phyloP scores from a whole-genome alignment of 2,888 invertebrate species.

The Drosophila phalerata region DNA sequence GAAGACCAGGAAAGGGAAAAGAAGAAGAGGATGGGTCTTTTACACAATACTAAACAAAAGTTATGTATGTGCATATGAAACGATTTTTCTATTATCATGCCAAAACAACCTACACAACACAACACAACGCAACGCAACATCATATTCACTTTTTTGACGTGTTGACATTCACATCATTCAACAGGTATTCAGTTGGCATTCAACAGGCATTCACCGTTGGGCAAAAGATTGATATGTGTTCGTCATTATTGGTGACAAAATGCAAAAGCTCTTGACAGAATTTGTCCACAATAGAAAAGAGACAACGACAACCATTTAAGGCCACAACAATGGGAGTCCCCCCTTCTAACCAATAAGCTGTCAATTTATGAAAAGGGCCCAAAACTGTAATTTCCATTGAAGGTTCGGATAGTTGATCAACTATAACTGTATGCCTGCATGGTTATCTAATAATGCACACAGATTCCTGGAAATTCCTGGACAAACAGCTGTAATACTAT shows the following conservation, averaged over 20 bases:
- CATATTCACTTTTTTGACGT: slow-evolving; percentile 27
- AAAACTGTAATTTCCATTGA: neutral
- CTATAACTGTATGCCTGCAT: slow-evolving; percentile 5
- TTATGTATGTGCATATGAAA: slow-evolving; percentile 20
- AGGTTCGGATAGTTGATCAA: neutral
- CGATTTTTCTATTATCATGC: slow-evolving; percentile 35
- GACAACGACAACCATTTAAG: slow-evolving; percentile 33
- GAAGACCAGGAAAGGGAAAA: neutral
- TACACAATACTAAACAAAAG: slow-evolving; percentile 4
- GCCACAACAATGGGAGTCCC: slow-evolving; percentile 12
- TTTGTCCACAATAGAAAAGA: slow-evolving; percentile 36
- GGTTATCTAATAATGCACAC: slow-evolving; percentile 1
- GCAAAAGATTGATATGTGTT: slow-evolving; percentile 28
- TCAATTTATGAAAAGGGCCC: slow-evolving; percentile 5
- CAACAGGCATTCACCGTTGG: slow-evolving; percentile 24
- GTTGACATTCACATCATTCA: slow-evolving; percentile 44
- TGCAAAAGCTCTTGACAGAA: slow-evolving; percentile 46
- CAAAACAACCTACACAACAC: slow-evolving; percentile 33
- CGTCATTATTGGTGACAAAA: slow-evolving; percentile 30
- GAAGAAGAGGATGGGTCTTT: neutral
- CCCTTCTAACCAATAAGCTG: neutral
- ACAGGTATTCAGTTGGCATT: slow-evolving; percentile 13
- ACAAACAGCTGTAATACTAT: neutral
- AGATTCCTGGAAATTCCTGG: slow-evolving; percentile 2
- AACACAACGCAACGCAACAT: slow-evolving; percentile 9